phyloP scores from a whole-genome alignment of 1,140 invertebrate species.

The Trinorchestia longiramus region DNA sequence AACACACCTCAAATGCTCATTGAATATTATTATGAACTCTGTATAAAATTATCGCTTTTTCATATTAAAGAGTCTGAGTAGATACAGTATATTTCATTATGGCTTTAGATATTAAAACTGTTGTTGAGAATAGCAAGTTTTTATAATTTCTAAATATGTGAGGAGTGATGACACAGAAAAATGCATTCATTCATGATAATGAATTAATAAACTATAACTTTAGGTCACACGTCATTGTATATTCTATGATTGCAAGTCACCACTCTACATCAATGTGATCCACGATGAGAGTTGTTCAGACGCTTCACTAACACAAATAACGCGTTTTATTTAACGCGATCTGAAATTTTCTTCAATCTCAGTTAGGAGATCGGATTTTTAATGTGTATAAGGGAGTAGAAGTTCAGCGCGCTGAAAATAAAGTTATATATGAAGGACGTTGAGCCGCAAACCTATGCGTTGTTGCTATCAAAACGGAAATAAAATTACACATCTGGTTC shows the following conservation, averaged over 20 bases:
- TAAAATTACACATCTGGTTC: too few relatives aligned
- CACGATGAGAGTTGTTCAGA: background rate
- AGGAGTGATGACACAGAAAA: background rate
- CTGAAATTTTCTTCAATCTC: background rate
- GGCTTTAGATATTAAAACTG: background rate
- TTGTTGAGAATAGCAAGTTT: background rate
- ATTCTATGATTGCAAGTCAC: background rate
- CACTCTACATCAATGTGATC: background rate
- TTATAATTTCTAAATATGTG: background rate
- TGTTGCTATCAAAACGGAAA: too few relatives aligned
- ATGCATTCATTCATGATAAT: background rate
- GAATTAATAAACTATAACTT: background rate
- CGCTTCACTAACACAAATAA: background rate
- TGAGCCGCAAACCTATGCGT: too few relatives aligned
- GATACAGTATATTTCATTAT: too few relatives aligned
- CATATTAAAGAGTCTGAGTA: too few relatives aligned
- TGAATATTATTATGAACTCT: too few relatives aligned
- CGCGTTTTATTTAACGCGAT: background rate
- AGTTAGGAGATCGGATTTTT: background rate
- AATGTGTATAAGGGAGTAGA: too few relatives aligned
- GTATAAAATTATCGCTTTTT: too few relatives aligned
- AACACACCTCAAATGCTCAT: too few relatives aligned
- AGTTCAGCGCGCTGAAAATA: background rate
- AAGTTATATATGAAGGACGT: background rate
- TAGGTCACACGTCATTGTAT: background rate